A percentile compares a stretch with the other conserved stretches of the same genome.
phyloP scores from a whole-genome alignment of 1,140 invertebrate genomes.

The Leptonema lineaticorne region DNA sequence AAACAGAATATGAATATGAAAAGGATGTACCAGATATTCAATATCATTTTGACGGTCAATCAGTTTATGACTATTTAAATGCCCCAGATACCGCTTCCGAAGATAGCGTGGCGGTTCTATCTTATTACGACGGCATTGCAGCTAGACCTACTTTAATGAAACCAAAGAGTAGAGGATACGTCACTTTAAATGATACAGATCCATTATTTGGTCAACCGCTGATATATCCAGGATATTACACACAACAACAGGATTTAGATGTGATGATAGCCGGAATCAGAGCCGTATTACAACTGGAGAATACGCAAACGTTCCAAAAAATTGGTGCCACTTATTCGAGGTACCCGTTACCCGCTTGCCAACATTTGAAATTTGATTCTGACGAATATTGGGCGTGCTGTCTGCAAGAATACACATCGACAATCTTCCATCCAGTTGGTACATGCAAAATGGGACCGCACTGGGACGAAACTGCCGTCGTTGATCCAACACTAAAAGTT shows the following conservation, averaged over 20 bases:
- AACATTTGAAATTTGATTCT: conserved; percentile 59
- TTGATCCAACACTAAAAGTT: conserved; percentile 66
- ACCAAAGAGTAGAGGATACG: conserved; percentile 70
- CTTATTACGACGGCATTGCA: conserved; percentile 56
- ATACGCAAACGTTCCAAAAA: conserved; percentile 60
- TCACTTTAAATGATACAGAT: conserved; percentile 67
- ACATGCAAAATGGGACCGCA: conserved; percentile 80
- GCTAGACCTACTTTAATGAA: conserved; percentile 62
- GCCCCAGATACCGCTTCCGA: conserved; percentile 55
- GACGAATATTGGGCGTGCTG: conserved; percentile 74
- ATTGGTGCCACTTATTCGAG: conserved; percentile 60
- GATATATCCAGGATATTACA: conserved; percentile 79
- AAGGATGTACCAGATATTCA: conserved; percentile 63
- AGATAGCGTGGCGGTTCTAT: conserved; percentile 52
- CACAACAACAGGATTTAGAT: conserved; percentile 63
- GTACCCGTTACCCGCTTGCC: conserved; percentile 63
- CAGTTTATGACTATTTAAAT: conserved; percentile 52
- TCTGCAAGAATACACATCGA: conserved; percentile 63
- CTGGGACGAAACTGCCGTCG: conserved; percentile 65
- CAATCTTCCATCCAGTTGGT: conserved; percentile 73
- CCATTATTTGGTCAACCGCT: conserved; percentile 72
- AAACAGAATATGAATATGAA: conserved; percentile 52
- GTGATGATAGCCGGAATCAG: conserved; percentile 61
- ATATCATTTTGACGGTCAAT: conserved; percentile 60
- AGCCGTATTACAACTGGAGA: conserved; percentile 56